Evolutionary conservation across 2,888 invertebrate species (phyloP), one percentile per base, ranked within the genome.

Genomic region (Strigamia maritima): DNA sequence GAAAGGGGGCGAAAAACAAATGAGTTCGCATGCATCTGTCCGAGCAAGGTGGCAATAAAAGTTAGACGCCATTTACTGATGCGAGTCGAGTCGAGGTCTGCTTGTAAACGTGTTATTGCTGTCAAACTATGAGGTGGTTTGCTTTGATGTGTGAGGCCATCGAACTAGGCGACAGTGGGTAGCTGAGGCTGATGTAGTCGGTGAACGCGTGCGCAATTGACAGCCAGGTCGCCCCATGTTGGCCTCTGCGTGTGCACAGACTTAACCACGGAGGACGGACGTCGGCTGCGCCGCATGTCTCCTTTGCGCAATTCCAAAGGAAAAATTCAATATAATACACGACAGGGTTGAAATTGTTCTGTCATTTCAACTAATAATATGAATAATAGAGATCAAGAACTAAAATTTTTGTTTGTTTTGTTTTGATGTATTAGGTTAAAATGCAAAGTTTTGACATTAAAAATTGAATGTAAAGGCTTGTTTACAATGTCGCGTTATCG

Each of bases 161-260:
- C 44, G 44, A 44, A 44, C 44, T 44, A 44, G 12, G n/a, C 44
- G 44, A 16, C 44, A 44, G 44, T 44, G 54, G 54, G 54, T 54
- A 54, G 54, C 22, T 19, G 22, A 19, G 54, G 54, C 54, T 54
- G 54, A 54, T 54, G 54, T 54, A 54, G 54, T 54, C 54, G 54
- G 54, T 54, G 54, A 54, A 54, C 54, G 54, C 54, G 54, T n/a
- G n/a, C 19, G 54, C n/a, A 54, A 54, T 54, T 54, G 54, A 54
- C 54, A 54, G 54, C 54, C 54, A 19, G 54, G 54, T 54, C 54
- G 54, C 54, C 19, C 54, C 8, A 16, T n/a, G 54, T 54, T n/a
- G 54, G 19, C 35, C 54, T 19, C 19, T 54, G 44, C 22, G 54
- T 19, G 54, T 19, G 54, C 54, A 19, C n/a, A n/a, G 54, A 54